Conservation (phyloP, 2,888 invertebrate species). For the Orthonychiurus folsomi region DNA sequence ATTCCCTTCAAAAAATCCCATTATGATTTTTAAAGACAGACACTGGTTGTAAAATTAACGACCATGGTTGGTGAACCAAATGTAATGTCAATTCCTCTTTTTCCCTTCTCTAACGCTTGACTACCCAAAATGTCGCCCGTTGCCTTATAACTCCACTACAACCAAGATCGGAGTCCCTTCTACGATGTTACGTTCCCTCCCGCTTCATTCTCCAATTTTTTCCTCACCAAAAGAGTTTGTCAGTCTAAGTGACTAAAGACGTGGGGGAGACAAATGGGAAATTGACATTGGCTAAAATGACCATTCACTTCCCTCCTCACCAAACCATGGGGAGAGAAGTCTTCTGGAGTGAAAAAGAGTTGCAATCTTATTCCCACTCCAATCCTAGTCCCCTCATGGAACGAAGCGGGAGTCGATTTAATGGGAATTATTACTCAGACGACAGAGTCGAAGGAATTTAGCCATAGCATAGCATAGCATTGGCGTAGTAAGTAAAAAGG, state of each 20-base stretch:
- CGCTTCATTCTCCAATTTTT: not conserved
- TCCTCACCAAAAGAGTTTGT: not conserved
- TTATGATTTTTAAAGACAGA: constrained; percentile 1
- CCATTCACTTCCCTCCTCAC: not conserved
- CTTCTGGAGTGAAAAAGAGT: constrained; percentile 6
- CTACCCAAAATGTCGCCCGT: not conserved
- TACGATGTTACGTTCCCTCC: too few relatives aligned
- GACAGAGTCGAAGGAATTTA: not conserved
- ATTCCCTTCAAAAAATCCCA: not conserved
- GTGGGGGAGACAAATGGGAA: not conserved
- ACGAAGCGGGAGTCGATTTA: not conserved
- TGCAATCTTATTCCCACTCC: constrained; percentile 2
- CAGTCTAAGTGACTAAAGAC: not conserved
- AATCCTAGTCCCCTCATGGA: constrained; percentile 7
- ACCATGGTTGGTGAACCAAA: not conserved
- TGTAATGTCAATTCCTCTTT: not conserved
- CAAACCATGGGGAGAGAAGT: too few relatives aligned
- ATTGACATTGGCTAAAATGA: constrained; percentile 1
- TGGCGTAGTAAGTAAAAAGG: not conserved
- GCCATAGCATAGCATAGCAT: not conserved
- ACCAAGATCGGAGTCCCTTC: too few relatives aligned
- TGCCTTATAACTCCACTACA: too few relatives aligned
- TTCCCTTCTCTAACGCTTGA: not conserved
- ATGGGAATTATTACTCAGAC: constrained; percentile 2
- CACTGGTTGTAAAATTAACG: not conserved